Conservation (phyloP, 2,888 invertebrate species). For the Hecatera dysodea region DNA sequence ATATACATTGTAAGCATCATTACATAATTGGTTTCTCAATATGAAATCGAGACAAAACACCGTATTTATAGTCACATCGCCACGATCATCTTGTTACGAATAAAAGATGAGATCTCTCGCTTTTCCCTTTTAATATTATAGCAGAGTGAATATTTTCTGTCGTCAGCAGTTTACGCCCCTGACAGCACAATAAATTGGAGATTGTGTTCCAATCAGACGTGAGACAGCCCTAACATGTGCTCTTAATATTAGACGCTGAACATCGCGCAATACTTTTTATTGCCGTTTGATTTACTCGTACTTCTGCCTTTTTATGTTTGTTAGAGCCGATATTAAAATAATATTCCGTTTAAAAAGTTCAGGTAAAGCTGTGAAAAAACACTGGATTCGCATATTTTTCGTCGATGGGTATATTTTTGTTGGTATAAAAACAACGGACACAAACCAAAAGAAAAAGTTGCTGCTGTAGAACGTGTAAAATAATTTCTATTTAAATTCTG, state of each 20-base stretch:
- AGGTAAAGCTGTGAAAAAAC: neutral
- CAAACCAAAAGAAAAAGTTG: no score
- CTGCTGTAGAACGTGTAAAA: neutral
- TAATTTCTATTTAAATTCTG: neutral
- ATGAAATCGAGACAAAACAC: constrained; percentile 15
- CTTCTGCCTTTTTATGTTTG: constrained; percentile 21
- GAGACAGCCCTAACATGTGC: constrained; percentile 43
- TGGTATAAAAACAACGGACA: no score
- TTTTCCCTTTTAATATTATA: constrained; percentile 52
- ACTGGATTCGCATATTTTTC: neutral
- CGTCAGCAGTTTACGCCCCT: constrained; percentile 2
- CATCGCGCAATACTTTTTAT: constrained; percentile 54
- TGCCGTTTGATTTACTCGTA: constrained; percentile 44
- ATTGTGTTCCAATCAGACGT: constrained; percentile 32
- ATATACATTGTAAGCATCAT: neutral
- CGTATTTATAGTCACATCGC: constrained; percentile 8
- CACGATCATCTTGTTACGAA: constrained; percentile 31
- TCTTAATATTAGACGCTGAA: constrained; percentile 62
- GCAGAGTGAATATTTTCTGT: constrained; percentile 25
- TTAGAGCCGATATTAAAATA: constrained; percentile 13
- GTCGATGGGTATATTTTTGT: neutral
- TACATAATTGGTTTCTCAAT: constrained; percentile 22
- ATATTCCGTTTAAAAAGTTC: neutral
- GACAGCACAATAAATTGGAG: constrained; percentile 45
- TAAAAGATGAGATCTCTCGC: constrained; percentile 14